phyloP scores from a whole-genome alignment of 1,140 invertebrate species.

The Drosophila tani region DNA sequence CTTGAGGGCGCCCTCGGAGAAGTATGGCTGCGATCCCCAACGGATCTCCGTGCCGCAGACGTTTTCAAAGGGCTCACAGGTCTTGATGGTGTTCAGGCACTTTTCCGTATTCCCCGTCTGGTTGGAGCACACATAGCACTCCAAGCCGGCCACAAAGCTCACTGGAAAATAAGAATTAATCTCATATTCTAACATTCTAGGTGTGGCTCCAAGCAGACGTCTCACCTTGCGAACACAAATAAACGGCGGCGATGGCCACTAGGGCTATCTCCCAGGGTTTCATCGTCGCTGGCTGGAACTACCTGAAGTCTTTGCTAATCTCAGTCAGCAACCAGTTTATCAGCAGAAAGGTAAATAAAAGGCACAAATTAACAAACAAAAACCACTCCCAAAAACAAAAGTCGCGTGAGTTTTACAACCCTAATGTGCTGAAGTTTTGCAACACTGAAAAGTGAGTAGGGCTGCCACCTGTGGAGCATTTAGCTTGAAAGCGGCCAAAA shows the following conservation, averaged over 20 bases:
- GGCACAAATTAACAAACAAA: constrained; percentile 45
- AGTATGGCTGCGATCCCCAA: constrained; percentile 97
- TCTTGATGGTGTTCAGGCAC: constrained; percentile 96
- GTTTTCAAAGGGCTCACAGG: constrained; percentile 94
- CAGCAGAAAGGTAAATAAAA: constrained; percentile 18
- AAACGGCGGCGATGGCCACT: constrained; percentile 55
- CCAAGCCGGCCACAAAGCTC: constrained; percentile 88
- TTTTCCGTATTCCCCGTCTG: constrained; percentile 97
- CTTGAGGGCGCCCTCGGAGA: constrained; percentile 96
- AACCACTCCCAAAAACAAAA: constrained; percentile 69
- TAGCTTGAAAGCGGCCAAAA: not conserved
- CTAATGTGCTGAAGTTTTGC: not conserved
- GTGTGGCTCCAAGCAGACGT: constrained; percentile 48
- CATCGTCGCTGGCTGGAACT: constrained; percentile 23
- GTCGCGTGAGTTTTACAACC: constrained; percentile 11
- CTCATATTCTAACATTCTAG: constrained; percentile 46
- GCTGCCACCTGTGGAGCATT: constrained; percentile 16
- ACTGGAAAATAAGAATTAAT: constrained; percentile 41
- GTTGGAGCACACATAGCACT: constrained; percentile 97
- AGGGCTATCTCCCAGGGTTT: constrained; percentile 65
- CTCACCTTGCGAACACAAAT: constrained; percentile 66
- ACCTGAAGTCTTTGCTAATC: not conserved
- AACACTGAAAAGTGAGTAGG: not conserved
- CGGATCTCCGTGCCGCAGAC: constrained; percentile 94
- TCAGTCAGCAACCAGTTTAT: not conserved